Conservation (phyloP, 2,888 invertebrate genomes). For the Parascotia fuliginaria region DNA sequence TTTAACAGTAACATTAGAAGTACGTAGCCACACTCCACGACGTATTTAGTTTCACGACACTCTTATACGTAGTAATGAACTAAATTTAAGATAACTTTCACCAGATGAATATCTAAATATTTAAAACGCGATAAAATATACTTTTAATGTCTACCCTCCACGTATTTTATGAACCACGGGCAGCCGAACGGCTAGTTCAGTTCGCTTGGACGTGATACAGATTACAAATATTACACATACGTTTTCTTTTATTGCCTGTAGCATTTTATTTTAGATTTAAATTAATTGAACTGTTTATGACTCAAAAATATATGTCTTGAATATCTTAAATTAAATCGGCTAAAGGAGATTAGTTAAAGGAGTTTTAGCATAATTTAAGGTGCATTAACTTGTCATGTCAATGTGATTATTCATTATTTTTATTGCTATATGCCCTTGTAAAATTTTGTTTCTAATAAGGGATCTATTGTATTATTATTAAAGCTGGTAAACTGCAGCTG, state of each 20-base stretch:
- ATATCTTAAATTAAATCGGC: constrained; percentile 60
- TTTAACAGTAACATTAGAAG: constrained; percentile 33
- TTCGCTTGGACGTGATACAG: constrained; percentile 65
- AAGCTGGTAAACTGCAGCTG: not conserved
- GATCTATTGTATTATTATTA: constrained; percentile 21
- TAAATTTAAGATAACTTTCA: constrained; percentile 78
- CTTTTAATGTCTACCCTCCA: constrained; percentile 78
- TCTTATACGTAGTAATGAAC: constrained; percentile 67
- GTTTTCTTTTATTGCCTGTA: constrained; percentile 69
- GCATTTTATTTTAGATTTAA: constrained; percentile 74
- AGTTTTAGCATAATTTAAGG: constrained; percentile 66
- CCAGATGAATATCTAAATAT: constrained; percentile 83
- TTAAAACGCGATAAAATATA: constrained; percentile 83
- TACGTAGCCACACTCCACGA: constrained; percentile 34
- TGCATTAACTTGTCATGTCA: constrained; percentile 57
- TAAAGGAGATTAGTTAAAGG: constrained; percentile 58
- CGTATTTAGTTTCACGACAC: constrained; percentile 71
- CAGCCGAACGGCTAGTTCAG: constrained; percentile 50
- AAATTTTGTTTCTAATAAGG: constrained; percentile 46
- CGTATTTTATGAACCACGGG: constrained; percentile 74
- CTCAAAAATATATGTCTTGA: constrained; percentile 58
- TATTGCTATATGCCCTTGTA: constrained; percentile 56
- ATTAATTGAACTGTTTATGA: constrained; percentile 78
- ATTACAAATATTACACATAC: constrained; percentile 75
- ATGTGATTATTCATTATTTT: constrained; percentile 67